phyloP scores from a whole-genome alignment of 1,140 invertebrate genomes.

The Temnothorax nylanderi region DNA sequence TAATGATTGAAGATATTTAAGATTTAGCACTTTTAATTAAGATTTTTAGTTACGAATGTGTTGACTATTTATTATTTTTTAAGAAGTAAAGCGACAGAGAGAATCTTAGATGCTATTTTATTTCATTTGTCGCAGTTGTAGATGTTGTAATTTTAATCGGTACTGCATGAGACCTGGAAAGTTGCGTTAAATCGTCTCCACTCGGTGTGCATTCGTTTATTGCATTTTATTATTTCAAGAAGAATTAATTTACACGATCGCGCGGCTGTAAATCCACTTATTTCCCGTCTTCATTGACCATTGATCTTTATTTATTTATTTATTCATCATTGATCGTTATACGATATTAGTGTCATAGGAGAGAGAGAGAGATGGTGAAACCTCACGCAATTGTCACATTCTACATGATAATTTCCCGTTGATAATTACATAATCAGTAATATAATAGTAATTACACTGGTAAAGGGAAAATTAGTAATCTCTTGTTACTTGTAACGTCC shows the following conservation, averaged over 20 bases:
- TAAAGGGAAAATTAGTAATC: slow-evolving; percentile 21
- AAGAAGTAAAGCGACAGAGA: not conserved
- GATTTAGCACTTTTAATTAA: slow-evolving; percentile 18
- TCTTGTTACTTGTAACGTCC: slow-evolving; percentile 30
- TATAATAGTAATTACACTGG: not conserved
- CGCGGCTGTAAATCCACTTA: not conserved
- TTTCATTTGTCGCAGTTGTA: slow-evolving; percentile 19
- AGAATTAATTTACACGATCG: not conserved
- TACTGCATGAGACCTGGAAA: slow-evolving; percentile 84
- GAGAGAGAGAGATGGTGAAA: slow-evolving; percentile 25
- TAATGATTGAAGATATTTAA: not conserved
- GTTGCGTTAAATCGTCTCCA: slow-evolving; percentile 82
- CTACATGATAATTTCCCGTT: not conserved
- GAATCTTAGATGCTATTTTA: slow-evolving; percentile 7
- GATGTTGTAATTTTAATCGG: slow-evolving; percentile 33
- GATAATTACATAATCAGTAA: slow-evolving; percentile 2
- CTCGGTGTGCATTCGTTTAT: slow-evolving; percentile 25
- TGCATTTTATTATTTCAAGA: slow-evolving; percentile 1
- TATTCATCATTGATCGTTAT: slow-evolving; percentile 9
- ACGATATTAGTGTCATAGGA: not conserved
- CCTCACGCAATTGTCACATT: not conserved
- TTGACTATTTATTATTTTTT: slow-evolving; percentile 10
- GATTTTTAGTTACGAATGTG: slow-evolving; percentile 17
- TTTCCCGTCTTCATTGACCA: slow-evolving; percentile 6
- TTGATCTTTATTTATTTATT: not conserved